Conservation (phyloP, 2,888 invertebrate genomes). For the Agonopterix heracliana region DNA sequence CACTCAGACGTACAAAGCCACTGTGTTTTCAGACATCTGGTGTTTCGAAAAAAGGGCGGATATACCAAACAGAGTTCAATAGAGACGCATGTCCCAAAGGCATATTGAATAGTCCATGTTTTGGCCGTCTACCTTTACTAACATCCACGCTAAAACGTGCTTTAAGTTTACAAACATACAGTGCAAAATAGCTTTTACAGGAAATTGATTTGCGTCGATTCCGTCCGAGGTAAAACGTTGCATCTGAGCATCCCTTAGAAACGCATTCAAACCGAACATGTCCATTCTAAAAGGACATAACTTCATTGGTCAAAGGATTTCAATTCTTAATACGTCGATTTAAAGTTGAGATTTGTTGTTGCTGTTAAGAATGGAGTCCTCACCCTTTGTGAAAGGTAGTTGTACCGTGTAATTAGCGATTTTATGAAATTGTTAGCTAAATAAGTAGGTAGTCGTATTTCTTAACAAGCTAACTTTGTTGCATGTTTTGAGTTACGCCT, state of each 20-base stretch:
- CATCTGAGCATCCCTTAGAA: constrained; percentile 73
- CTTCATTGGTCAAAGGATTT: constrained; percentile 14
- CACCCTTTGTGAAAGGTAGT: constrained; percentile 59
- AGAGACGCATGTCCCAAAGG: constrained; percentile 61
- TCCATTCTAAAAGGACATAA: constrained; percentile 23
- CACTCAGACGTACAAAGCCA: constrained; percentile 53
- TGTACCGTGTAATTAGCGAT: constrained; percentile 70
- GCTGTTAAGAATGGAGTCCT: constrained; percentile 30
- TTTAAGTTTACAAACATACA: background rate
- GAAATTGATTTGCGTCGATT: background rate
- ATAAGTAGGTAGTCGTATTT: constrained; percentile 37
- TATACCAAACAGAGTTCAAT: constrained; percentile 69
- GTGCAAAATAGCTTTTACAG: background rate
- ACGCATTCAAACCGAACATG: constrained; percentile 46
- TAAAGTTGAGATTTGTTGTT: constrained; percentile 20
- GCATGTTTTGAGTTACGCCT: constrained; percentile 28
- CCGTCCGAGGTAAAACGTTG: constrained; percentile 29
- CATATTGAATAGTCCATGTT: constrained; percentile 19
- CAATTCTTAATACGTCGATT: constrained; percentile 15
- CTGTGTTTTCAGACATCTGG: constrained; percentile 62
- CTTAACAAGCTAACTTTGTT: constrained; percentile 31
- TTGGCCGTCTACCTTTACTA: constrained; percentile 14
- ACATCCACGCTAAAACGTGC: constrained; percentile 17
- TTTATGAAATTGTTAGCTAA: constrained; percentile 71
- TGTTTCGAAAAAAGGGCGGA: constrained; percentile 70